Base-by-base conservation (phyloP, 2,888 invertebrate species). In the Gymnosoma rotundatum region DNA sequence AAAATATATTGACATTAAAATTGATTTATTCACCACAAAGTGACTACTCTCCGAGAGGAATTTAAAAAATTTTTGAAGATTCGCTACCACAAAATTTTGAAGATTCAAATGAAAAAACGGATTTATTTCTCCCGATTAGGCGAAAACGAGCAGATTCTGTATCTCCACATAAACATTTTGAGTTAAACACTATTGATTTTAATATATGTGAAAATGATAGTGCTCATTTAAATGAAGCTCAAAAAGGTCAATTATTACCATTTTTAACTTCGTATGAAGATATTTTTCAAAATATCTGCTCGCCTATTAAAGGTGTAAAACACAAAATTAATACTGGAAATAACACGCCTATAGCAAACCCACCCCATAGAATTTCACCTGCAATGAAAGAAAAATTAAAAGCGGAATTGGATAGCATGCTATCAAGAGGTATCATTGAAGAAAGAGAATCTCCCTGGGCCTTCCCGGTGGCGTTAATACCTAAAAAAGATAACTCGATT, bases 291-390 rank as follows among this genome's bases (percentile, higher is more conserved):
- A 16, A 16, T n/a, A 48, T 48, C 14, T 48, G 5, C 45, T 48
- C 38, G 5, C 50, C 69, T 25, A 69, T 69, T 50, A 58, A 67
- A 69, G 66, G 63, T 12, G 42, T 21, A 63, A 45, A 63, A 45
- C 20, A 45, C 6, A 63, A 21, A 63, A 45, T 36, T n/a, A 12
- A 48, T 45, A 79, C 74, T 21, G 70, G 38, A 8, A 58, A 48
- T 38, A 66, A 78, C 16, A 10, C 60, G n/a, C 90, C 91, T 0
- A 88, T 90, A 10, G 87, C 90, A 2, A 85, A 87, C 0, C 88
- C 89, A 5, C 90, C 90, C 4, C 91, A 91, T 83, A 83, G 90
- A 21, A 60, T 91, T 63, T 87, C 89, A 12, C 88, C 89, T 9
- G 58, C 78, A 0, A 88, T 70, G 67, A 82, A 78, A 50, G n/a